These are phyloP conservation scores for Chloroclysta siterata DNA, from an alignment of 2,888 invertebrate genomes.

Conservation along the genomic window DNA sequence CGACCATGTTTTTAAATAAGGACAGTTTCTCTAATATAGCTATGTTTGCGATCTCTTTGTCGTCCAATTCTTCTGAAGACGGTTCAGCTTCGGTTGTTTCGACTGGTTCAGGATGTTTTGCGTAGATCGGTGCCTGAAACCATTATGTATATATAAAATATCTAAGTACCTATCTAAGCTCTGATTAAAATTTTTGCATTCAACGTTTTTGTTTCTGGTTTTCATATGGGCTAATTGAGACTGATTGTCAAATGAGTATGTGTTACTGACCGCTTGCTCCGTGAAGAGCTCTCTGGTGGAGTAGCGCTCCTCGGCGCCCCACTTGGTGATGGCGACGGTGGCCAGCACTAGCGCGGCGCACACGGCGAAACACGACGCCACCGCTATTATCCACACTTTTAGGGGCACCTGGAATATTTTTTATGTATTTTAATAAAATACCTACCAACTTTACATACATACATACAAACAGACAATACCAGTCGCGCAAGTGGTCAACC, in stretches of 20 bases:
- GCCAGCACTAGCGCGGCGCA: conserved; percentile 74
- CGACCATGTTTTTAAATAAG: conserved; percentile 70
- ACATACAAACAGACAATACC: too few species aligned
- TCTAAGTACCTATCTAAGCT: too few species aligned
- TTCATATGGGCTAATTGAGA: too few species aligned
- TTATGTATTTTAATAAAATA: too few species aligned
- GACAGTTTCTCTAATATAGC: conserved; percentile 68
- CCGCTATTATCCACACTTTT: conserved; percentile 76
- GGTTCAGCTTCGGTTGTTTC: conserved; percentile 28
- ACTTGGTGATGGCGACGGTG: conserved; percentile 72
- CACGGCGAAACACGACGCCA: conserved; percentile 76
- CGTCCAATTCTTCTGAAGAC: conserved; percentile 51
- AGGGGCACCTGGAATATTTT: conserved; percentile 67
- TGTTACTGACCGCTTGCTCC: conserved; percentile 50
- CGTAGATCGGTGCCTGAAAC: conserved; percentile 66
- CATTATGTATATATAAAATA: background rate
- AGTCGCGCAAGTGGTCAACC: too few species aligned
- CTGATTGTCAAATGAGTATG: background rate
- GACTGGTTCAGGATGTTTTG: conserved; percentile 46
- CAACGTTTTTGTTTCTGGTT: too few species aligned
- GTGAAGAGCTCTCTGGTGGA: conserved; percentile 55
- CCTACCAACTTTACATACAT: too few species aligned
- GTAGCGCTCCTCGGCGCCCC: conserved; percentile 62
- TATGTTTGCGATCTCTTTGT: conserved; percentile 58
- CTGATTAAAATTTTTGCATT: too few species aligned